These are phyloP conservation scores for Calliphora vomitoria DNA, from an alignment of 2,888 invertebrate species.

Conservation along the genomic window DNA sequence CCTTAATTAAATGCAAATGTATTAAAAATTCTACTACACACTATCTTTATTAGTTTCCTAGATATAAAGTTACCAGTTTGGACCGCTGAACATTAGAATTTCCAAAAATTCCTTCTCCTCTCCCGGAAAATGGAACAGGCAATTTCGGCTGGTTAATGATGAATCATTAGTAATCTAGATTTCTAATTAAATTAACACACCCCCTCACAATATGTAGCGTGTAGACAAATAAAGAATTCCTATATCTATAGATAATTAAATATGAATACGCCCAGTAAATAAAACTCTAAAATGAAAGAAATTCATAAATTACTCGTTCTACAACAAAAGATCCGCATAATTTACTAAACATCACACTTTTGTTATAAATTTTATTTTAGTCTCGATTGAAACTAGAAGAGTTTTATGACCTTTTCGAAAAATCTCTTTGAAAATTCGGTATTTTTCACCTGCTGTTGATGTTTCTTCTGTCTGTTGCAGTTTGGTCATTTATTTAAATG, in stretches of 20 bases:
- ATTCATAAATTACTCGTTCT: constrained; percentile 46
- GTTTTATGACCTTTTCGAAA: constrained; percentile 60
- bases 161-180: neutral
- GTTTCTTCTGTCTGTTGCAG: neutral
- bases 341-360: constrained; percentile 36
- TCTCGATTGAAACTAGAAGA: constrained; percentile 6
- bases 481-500: neutral
- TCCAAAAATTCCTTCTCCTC: too few relatives aligned
- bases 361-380: constrained; percentile 8
- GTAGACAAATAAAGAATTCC: constrained; percentile 21
- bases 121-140: too few relatives aligned
- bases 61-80: too few relatives aligned
- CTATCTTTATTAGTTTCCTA: too few relatives aligned
- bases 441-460: constrained; percentile 63
- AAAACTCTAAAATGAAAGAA: neutral
- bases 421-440: constrained; percentile 16
- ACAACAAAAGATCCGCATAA: constrained; percentile 33
- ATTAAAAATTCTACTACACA: too few relatives aligned
- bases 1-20: too few relatives aligned
- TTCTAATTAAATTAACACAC: constrained; percentile 5
- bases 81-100: too few relatives aligned
- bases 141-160: too few relatives aligned
- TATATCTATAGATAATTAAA: constrained; percentile 50
- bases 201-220: constrained; percentile 4
- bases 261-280: constrained; percentile 24